phyloP scores from a whole-genome alignment of 2,888 invertebrate species.

The Oxytorus armatus region DNA sequence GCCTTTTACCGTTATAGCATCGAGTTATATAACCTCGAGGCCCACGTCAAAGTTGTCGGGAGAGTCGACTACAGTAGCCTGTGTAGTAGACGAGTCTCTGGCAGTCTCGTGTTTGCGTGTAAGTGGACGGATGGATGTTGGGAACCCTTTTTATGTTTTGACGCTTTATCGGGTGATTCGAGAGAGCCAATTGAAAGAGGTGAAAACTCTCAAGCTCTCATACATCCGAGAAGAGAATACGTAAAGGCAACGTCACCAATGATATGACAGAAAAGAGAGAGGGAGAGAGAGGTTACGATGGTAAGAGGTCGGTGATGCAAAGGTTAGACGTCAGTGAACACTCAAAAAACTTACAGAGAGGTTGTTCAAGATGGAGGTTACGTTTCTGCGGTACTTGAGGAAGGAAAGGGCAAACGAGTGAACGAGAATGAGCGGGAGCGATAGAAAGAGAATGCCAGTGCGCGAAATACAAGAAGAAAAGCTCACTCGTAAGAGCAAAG shows the following conservation, averaged over 20 bases:
- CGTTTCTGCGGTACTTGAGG: slow-evolving; percentile 59
- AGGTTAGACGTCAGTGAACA: slow-evolving; percentile 65
- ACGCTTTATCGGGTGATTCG: slow-evolving; percentile 10
- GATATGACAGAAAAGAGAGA: background rate
- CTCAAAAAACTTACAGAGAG: slow-evolving; percentile 63
- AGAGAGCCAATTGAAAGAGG: slow-evolving; percentile 9
- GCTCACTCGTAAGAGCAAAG: slow-evolving; percentile 13
- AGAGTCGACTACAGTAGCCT: background rate
- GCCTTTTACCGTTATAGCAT: too few relatives aligned
- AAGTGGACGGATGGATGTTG: background rate
- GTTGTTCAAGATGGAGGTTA: slow-evolving; percentile 58
- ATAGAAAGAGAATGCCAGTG: slow-evolving; percentile 3
- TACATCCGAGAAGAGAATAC: slow-evolving; percentile 11
- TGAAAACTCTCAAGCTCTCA: slow-evolving; percentile 30
- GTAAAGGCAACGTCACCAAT: background rate
- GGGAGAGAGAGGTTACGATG: slow-evolving; percentile 36
- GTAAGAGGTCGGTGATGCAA: slow-evolving; percentile 44
- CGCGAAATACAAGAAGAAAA: slow-evolving; percentile 27
- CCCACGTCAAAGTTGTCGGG: too few relatives aligned
- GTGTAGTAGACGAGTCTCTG: background rate
- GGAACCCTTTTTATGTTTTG: slow-evolving; percentile 32
- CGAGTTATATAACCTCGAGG: background rate
- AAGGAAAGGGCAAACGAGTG: slow-evolving; percentile 31
- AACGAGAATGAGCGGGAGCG: slow-evolving; percentile 19
- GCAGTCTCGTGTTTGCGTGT: background rate